Percentiles rank a stretch among this genome's conserved stretches.
These are phyloP conservation scores for Bradypodion pumilum DNA, from an alignment of 2,797 vertebrate genomes.

Conservation along the genomic window DNA sequence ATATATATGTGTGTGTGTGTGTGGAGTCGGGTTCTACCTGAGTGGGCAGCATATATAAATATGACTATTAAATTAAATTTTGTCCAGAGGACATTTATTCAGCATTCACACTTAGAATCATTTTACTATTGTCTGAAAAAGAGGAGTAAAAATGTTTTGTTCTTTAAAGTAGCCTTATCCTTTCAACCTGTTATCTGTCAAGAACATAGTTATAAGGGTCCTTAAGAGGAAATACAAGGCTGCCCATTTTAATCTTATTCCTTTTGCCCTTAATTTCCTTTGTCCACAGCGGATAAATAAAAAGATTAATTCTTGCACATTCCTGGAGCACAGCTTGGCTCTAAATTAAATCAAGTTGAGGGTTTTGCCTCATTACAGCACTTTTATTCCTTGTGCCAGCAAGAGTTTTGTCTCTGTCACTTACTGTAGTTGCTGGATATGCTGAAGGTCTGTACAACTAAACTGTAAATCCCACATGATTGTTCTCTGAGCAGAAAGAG, in stretches of 20 bases:
- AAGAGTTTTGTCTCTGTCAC: slow-evolving; percentile 59
- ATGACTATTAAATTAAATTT: too few species aligned
- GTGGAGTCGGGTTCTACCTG: too few species aligned
- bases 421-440: slow-evolving; percentile 61
- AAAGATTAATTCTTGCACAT: slow-evolving; percentile 69
- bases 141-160: slow-evolving; percentile 48
- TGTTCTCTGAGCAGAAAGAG: slow-evolving; percentile 54
- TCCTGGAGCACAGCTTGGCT: slow-evolving; percentile 60
- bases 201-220: slow-evolving; percentile 56
- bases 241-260: slow-evolving; percentile 65
- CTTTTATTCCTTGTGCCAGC: slow-evolving; percentile 58
- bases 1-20: too few species aligned
- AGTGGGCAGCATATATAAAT: too few species aligned
- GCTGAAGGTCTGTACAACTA: slow-evolving; percentile 62
- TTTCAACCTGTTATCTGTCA: slow-evolving; percentile 62
- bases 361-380: slow-evolving; percentile 62
- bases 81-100: neutral
- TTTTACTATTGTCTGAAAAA: slow-evolving; percentile 38
- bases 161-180: slow-evolving; percentile 57
- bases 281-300: slow-evolving; percentile 68
- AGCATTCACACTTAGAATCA: neutral
- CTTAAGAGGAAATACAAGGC: slow-evolving; percentile 59
- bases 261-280: slow-evolving; percentile 63
- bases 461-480: slow-evolving; percentile 57
- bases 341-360: slow-evolving; percentile 65